Evolutionary conservation across 2,797 vertebrate genomes (phyloP), one percentile per base, ranked within the genome.

Genomic region (Coranthus polyacanthus): DNA sequence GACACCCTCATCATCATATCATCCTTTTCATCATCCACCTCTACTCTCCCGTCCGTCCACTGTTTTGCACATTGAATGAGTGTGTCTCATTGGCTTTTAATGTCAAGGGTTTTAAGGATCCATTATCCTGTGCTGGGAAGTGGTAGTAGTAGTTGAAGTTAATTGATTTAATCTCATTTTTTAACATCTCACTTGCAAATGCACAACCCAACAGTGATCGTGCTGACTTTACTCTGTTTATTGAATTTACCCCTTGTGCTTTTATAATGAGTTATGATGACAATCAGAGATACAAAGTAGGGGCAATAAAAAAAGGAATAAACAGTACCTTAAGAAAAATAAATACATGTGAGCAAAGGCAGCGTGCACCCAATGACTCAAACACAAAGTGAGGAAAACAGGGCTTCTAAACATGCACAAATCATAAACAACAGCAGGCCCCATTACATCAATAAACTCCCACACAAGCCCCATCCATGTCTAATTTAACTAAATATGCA

Each of bases 71-170:
- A 29, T 37, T 49, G 5, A 41, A 41, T 26, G 38, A 47, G 6
- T 53, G 41, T 38, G 17, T 65, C 59, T 56, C 44, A 51, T 34
- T 69, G 54, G 49, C 42, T 74, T 61, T 44, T 44, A 47, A 62
- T 47, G 44, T 69, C 39, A 60, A 22, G 2, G 50, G 53, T 38
- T 26, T 59, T 42, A 64, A 60, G 49, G 42, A 60, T 50, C 42
- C 43, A 49, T n/a, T n/a, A n/a, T n/a, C n/a, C n/a, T n/a, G n/a
- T n/a, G n/a, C n/a, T n/a, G n/a, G n/a, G n/a, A n/a, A n/a, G n/a
- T n/a, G n/a, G n/a, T n/a, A n/a, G n/a, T n/a, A n/a, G n/a, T n/a
- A n/a, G n/a, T n/a, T n/a, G n/a, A n/a, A n/a, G n/a, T n/a, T n/a
- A n/a, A n/a, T n/a, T n/a, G n/a, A n/a, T n/a, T n/a, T n/a, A n/a